Evolutionary conservation across 2,113 vertebrate species (phyloP).

Genomic region (Solenodon paradoxus): DNA sequence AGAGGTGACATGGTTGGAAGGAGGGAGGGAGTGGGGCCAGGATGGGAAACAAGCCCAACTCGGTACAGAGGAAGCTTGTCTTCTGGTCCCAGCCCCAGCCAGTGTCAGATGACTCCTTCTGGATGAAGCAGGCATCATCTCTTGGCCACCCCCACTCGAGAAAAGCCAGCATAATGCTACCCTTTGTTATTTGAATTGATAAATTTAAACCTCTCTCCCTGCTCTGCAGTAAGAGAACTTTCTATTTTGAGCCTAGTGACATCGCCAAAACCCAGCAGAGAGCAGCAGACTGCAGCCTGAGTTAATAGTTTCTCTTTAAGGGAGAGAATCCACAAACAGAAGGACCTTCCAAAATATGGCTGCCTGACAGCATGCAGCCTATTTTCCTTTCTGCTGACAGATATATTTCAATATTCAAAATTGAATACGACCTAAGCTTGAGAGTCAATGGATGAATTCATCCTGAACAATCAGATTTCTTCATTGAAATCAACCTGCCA

Average conservation of each 20-base stretch:
- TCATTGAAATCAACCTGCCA: background rate
- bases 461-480: constrained; percentile 24
- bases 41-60: constrained; percentile 39
- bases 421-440: background rate
- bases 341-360: constrained; percentile 28
- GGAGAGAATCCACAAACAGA: constrained; percentile 32
- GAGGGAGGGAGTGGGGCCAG: background rate
- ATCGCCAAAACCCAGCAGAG: constrained; percentile 57
- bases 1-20: constrained; percentile 51
- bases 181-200: constrained; percentile 72
- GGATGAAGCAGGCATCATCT: constrained; percentile 50
- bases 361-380: constrained; percentile 35
- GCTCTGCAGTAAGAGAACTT: constrained; percentile 68
- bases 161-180: constrained; percentile 52
- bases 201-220: constrained; percentile 68
- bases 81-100: constrained; percentile 22
- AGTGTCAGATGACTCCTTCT: constrained; percentile 40
- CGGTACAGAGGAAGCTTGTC: constrained; percentile 51
- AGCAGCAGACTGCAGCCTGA: constrained; percentile 55
- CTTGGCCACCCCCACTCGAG: background rate
- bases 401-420: constrained; percentile 13
- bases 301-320: constrained; percentile 64
- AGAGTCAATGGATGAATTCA: background rate
- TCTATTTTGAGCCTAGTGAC: constrained; percentile 69
- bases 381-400: constrained; percentile 40